Evolutionary conservation across 1,140 invertebrate species (phyloP), one percentile per base, ranked within the genome.

Genomic region (Eubasilissa regina): DNA sequence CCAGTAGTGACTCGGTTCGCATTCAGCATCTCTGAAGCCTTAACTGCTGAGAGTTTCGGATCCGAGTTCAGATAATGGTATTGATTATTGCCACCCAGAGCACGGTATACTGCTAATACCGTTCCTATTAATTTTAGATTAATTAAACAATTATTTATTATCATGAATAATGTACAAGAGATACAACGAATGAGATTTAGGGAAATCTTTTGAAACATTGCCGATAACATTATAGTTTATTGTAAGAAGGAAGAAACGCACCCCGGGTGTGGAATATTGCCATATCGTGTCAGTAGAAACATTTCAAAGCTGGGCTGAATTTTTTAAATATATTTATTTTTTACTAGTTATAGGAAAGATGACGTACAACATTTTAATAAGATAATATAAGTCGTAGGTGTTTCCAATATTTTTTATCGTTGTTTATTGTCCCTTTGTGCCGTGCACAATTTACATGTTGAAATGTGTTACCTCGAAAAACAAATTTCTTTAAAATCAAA

Each of bases 31-130:
- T 15, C 21, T 58, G 0, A 51, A 51, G 17, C 12, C 17, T 15
- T 12, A 0, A 17, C 6, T 15, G 3, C 53, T 35, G 53, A 56
- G 6, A 17, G 15, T 58, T 13, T 44, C 19, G 60, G 19, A 43
- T 25, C 35, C 47, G 21, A 10, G n/a, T 56, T 74, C 21, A 19
- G 55, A 62, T 25, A 25, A 21, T 77, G 58, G 47, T 48, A 43
- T 64, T 12, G 25, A 35, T 48, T 45, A 51, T 44, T 84, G 84
- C 83, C 85, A 84, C 80, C 80, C 80, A 80, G 81, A 83, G 82
- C 80, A 83, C 83, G 83, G 84, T 85, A 84, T 85, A 78, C 70
- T 78, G 66, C 55, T 66, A 45, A 58, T 72, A 75, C 77, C 56
- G 81, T 82, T 82, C 81, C 81, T 82, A 78, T 58, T 74, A 78